These are phyloP conservation scores for Parelbella ahira DNA, from an alignment of 2,888 invertebrate species.

Conservation along the genomic window DNA sequence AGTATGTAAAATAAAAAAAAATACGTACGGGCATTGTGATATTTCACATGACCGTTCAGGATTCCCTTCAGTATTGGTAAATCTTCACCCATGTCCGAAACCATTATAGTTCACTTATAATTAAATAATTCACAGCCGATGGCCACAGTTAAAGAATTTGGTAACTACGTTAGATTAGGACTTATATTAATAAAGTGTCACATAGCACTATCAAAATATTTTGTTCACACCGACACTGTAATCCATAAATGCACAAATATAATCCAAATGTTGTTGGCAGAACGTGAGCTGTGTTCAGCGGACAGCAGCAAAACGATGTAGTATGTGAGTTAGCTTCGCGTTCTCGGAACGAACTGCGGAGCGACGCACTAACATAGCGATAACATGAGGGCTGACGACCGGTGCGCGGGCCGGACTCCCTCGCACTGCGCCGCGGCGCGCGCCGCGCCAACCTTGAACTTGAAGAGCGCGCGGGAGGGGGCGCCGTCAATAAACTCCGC, in stretches of 20 bases:
- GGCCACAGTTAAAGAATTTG: slow-evolving; percentile 69
- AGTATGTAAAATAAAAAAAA: slow-evolving; percentile 29
- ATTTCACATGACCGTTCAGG: slow-evolving; percentile 93
- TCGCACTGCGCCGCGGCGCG: slow-evolving; percentile 81
- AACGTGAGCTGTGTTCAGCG: slow-evolving; percentile 39
- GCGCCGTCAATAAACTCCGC: slow-evolving; percentile 77
- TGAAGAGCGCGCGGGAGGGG: slow-evolving; percentile 72
- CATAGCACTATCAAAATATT: slow-evolving; percentile 37
- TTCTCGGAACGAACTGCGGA: slow-evolving; percentile 59
- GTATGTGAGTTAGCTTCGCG: slow-evolving; percentile 59
- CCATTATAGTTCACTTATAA: slow-evolving; percentile 72
- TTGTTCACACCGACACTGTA: slow-evolving; percentile 64
- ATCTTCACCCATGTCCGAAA: slow-evolving; percentile 90
- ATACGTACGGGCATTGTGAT: slow-evolving; percentile 96
- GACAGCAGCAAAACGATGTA: slow-evolving; percentile 42
- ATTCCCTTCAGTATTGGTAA: slow-evolving; percentile 94
- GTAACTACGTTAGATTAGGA: slow-evolving; percentile 63
- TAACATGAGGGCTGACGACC: slow-evolving; percentile 76
- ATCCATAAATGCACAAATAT: slow-evolving; percentile 54
- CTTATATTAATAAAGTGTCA: slow-evolving; percentile 44
- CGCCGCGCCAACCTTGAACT: slow-evolving; percentile 83
- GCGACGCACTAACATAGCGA: slow-evolving; percentile 66
- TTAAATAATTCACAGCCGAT: slow-evolving; percentile 71
- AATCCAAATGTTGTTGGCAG: slow-evolving; percentile 55
- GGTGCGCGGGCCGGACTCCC: slow-evolving; percentile 80